Conservation (phyloP, 2,797 vertebrate genomes). For the Danio aesculapii region DNA sequence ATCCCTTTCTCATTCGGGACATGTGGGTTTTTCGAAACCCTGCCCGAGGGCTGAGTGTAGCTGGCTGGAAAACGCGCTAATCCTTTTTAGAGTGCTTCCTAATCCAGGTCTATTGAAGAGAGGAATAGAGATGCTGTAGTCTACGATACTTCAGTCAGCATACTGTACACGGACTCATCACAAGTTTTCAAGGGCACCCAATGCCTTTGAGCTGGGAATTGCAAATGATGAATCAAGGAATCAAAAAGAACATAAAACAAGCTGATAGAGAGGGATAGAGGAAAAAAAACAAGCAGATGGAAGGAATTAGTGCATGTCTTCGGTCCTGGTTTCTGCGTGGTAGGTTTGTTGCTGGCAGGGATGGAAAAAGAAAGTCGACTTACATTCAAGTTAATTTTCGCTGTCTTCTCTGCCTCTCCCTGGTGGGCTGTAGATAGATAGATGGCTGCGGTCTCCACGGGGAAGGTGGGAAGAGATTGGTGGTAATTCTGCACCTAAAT, state of each 20-base stretch:
- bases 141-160: slow-evolving; percentile 28
- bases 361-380: neutral
- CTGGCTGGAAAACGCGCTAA: slow-evolving; percentile 74
- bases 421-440: slow-evolving; percentile 32
- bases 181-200: slow-evolving; percentile 31
- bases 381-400: slow-evolving; percentile 44
- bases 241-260: slow-evolving; percentile 45
- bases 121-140: slow-evolving; percentile 51
- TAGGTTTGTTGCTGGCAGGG: slow-evolving; percentile 10
- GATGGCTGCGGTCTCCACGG: slow-evolving; percentile 20
- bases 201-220: slow-evolving; percentile 24
- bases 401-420: slow-evolving; percentile 31
- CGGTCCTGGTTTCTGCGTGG: neutral
- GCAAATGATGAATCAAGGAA: slow-evolving; percentile 41
- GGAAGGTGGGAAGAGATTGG: slow-evolving; percentile 29
- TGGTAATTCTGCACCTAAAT: slow-evolving; percentile 48
- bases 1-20: slow-evolving; percentile 26
- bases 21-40: slow-evolving; percentile 47
- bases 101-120: slow-evolving; percentile 68
- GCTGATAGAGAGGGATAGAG: neutral
- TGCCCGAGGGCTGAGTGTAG: slow-evolving; percentile 72
- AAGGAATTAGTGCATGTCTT: slow-evolving; percentile 41
- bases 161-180: slow-evolving; percentile 36
- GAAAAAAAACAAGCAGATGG: slow-evolving; percentile 13
- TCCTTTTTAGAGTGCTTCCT: slow-evolving; percentile 72